These are phyloP conservation scores for Masticophis lateralis DNA, from an alignment of 2,797 vertebrate species.

Conservation along the genomic window DNA sequence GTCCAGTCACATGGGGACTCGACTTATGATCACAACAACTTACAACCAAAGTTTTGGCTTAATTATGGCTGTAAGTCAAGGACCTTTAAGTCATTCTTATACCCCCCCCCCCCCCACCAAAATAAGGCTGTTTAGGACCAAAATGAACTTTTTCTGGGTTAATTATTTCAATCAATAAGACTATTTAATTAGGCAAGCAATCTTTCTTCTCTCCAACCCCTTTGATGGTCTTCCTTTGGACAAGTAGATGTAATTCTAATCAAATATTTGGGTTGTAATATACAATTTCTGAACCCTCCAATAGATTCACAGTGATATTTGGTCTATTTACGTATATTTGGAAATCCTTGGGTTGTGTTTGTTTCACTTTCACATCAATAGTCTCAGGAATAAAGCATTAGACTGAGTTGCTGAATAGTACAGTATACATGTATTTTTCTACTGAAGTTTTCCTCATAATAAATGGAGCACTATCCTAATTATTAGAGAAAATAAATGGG, in stretches of 20 bases:
- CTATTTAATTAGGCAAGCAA: background rate
- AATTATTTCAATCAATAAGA: background rate
- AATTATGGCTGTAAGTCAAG: background rate
- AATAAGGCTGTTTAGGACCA: background rate
- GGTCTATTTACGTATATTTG: background rate
- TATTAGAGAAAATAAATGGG: conserved; percentile 6
- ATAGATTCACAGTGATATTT: background rate
- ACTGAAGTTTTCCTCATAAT: background rate
- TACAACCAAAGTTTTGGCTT: background rate
- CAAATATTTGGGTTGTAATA: background rate
- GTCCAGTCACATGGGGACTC: background rate
- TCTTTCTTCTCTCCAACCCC: background rate
- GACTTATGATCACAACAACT: background rate
- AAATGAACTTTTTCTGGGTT: background rate
- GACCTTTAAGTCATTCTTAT: background rate
- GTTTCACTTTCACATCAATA: background rate
- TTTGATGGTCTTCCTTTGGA: background rate
- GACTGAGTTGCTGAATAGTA: accelerated
- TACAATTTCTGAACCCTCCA: background rate
- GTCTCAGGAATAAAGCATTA: background rate
- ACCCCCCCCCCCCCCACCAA: accelerated
- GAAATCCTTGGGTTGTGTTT: background rate
- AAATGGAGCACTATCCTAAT: background rate
- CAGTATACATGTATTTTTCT: background rate
- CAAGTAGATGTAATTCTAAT: background rate